These are phyloP conservation scores for Vulpes vulpes DNA, from an alignment of 2,113 vertebrate species.

Conservation along the genomic window DNA sequence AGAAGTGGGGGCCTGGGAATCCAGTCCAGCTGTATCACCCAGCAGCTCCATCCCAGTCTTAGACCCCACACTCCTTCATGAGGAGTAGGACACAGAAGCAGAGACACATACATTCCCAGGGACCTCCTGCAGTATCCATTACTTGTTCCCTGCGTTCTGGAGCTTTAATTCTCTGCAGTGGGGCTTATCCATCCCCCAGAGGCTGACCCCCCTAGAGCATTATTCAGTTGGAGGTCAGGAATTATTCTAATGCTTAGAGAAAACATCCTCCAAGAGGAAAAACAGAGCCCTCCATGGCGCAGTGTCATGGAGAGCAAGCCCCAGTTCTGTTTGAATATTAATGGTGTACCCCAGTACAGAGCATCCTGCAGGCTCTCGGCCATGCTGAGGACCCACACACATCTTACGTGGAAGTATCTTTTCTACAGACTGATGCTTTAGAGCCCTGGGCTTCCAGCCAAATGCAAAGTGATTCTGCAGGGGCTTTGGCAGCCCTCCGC, in stretches of 20 bases:
- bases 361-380: neutral
- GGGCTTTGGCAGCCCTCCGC: neutral
- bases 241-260: conserved; percentile 44
- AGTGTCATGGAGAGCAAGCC: neutral
- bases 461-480: neutral
- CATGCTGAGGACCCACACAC: neutral
- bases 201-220: neutral
- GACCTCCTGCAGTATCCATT: neutral
- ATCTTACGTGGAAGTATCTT: conserved; percentile 47
- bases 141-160: conserved; percentile 22
- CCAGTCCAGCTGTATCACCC: neutral
- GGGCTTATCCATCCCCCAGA: neutral
- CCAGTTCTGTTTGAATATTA: neutral
- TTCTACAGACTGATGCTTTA: conserved; percentile 14
- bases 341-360: neutral
- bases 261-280: conserved; percentile 44
- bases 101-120: neutral
- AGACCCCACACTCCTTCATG: neutral
- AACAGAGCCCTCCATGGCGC: neutral
- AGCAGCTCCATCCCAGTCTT: neutral
- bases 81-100: neutral
- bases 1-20: neutral
- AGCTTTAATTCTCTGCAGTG: neutral
- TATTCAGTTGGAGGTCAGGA: neutral
- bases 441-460: neutral